Evolutionary conservation across 1,140 invertebrate genomes (phyloP), one percentile per base, ranked within the genome.

Genomic region (Mercenaria mercenaria): DNA sequence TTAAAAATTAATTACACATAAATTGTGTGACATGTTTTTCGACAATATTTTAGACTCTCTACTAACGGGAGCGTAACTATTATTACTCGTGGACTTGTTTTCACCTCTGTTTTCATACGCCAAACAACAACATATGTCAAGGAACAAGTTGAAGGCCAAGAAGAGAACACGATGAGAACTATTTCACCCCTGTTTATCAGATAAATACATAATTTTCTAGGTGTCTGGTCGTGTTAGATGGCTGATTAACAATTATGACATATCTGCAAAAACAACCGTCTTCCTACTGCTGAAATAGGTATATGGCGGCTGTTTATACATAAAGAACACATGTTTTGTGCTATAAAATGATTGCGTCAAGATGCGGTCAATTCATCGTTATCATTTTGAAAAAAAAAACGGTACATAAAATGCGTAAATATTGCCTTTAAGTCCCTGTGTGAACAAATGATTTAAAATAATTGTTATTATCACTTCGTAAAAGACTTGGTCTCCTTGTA

Each of bases 131-230:
- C 43, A 47, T 47, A n/a, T n/a, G 43, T 47, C 43, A 47, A 47
- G 18, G 43, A 18, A 47, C 8, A 10, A 8, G 3, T 56, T 56
- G 52, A 13, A 20, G 23, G 8, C 26, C 59, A 26, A 11, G 59
- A 29, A 29, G 26, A 4, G 26, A 29, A 64, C 59, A 64, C n/a
- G 59, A 29, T 26, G 59, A 56, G 52, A 56, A n/a, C 23, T 56
- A n/a, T 56, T 56, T 56, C 52, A n/a, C 52, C 67, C 4, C 34
- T 72, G 34, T 72, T 72, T 72, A 72, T 72, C 67, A 20, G 67
- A 72, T 72, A 72, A 72, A 39, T 39, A 72, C 67, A 72, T 72
- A 72, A 72, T 72, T 72, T 39, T 23, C 67, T 39, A 72, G 67
- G 32, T 64, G 59, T 39, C 67, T 39, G 32, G 67, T 29, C 67